Conservation (phyloP, 2,797 vertebrate genomes). For the Fistularia tabacaria region DNA sequence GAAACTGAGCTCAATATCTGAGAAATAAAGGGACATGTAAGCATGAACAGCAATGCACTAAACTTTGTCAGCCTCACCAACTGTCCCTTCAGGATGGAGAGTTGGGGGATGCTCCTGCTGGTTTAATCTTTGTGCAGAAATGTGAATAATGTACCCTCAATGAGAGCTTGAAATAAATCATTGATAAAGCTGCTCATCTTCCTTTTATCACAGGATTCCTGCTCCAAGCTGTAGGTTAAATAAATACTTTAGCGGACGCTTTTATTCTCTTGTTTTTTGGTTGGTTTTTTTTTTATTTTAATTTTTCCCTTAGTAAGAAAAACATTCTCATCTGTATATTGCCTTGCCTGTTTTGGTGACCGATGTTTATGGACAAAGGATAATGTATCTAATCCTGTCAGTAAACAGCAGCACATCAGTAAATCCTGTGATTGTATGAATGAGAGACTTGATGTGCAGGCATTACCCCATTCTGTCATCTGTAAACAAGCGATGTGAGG, state of each 20-base stretch:
- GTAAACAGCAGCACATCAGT: slow-evolving; percentile 29
- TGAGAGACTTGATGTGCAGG: no score
- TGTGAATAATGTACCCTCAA: slow-evolving; percentile 49
- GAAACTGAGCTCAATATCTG: no score
- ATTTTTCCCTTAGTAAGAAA: no score
- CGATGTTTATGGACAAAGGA: no score
- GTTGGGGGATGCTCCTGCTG: slow-evolving; percentile 1
- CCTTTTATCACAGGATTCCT: background rate
- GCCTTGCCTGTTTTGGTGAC: no score
- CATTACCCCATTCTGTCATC: no score
- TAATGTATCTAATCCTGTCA: slow-evolving; percentile 7
- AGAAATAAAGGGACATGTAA: no score
- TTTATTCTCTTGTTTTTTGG: no score
- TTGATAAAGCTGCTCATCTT: slow-evolving; percentile 29
- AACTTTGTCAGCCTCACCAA: background rate
- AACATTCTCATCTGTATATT: no score
- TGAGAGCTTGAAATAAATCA: slow-evolving; percentile 30
- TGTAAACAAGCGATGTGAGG: no score
- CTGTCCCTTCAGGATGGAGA: slow-evolving; percentile 1
- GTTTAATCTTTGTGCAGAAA: slow-evolving; percentile 28
- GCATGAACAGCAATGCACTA: no score
- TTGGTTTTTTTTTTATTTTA: no score
- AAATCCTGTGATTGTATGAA: slow-evolving; percentile 28
- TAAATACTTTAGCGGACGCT: background rate
- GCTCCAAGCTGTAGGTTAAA: background rate